phyloP scores from a whole-genome alignment of 2,113 vertebrate species.

The Himantopus leucocephalus region DNA sequence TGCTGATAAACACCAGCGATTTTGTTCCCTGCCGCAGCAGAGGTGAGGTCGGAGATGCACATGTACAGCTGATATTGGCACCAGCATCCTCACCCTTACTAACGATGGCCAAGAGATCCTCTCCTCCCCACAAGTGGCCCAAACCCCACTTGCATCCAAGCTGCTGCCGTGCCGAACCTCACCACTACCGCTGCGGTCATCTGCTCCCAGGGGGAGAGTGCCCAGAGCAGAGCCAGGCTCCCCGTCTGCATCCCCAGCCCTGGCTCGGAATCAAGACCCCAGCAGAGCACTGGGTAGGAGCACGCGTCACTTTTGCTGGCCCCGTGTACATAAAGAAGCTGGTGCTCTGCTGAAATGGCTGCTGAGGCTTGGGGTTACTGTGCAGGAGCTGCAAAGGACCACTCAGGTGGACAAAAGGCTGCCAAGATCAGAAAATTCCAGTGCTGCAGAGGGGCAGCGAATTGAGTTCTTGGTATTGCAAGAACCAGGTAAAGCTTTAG shows the following conservation, averaged over 20 bases:
- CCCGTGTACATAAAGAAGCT: rapidly evolving
- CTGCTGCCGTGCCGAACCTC: not conserved
- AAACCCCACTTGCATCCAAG: not conserved
- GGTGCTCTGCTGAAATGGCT: not conserved
- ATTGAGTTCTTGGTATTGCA: not conserved
- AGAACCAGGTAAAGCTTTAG: not conserved
- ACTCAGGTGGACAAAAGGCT: not conserved
- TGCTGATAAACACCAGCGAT: not conserved
- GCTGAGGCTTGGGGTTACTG: not conserved
- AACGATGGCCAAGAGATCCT: not conserved
- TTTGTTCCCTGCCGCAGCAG: rapidly evolving
- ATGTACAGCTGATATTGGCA: rapidly evolving
- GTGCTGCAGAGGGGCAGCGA: not conserved
- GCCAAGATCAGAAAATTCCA: not conserved
- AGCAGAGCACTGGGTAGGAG: not conserved
- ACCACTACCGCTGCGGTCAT: not conserved
- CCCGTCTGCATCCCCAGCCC: not conserved
- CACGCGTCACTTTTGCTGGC: not conserved
- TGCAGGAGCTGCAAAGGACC: not conserved
- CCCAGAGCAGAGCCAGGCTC: not conserved
- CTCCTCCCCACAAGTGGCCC: too few species aligned
- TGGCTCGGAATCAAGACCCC: not conserved
- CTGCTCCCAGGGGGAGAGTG: not conserved
- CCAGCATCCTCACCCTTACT: not conserved
- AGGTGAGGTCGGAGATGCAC: not conserved